Evolutionary conservation across 2,888 invertebrate species (phyloP).

Genomic region (Machimus atricapillus): DNA sequence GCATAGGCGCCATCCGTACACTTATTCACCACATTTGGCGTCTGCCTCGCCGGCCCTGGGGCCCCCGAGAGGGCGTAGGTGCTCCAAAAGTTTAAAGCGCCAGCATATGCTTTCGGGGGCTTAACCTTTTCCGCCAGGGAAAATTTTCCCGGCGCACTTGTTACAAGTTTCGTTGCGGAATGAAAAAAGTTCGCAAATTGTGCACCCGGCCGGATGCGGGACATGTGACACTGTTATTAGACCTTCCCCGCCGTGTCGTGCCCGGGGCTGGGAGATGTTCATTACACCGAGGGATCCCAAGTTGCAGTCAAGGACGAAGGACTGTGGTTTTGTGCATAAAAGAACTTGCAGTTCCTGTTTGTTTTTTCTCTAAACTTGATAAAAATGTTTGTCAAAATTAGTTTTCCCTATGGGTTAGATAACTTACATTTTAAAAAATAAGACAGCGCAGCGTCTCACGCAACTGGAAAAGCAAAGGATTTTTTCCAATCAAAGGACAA

Average conservation of each 20-base stretch:
- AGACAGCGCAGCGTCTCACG: neutral
- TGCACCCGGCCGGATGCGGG: neutral
- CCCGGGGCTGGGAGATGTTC: neutral
- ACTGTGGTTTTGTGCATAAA: neutral
- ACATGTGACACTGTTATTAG: neutral
- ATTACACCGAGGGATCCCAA: neutral
- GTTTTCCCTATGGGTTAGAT: neutral
- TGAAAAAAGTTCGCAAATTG: neutral
- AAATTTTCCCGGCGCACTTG: slow-evolving; percentile 9
- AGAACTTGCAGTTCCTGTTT: neutral
- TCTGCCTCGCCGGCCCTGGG: neutral
- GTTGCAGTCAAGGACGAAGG: neutral
- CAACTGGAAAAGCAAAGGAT: too few relatives aligned
- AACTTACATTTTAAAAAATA: neutral
- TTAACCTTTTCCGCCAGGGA: neutral
- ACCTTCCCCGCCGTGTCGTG: neutral
- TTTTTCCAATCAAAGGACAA: too few relatives aligned
- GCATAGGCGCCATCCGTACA: slow-evolving; percentile 5
- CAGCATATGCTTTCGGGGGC: slow-evolving; percentile 23
- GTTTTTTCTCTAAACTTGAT: neutral
- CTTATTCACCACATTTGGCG: neutral
- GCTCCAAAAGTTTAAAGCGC: slow-evolving; percentile 36
- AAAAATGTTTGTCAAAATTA: neutral
- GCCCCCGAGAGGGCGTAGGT: neutral
- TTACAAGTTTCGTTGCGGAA: neutral